Evolutionary conservation across 2,797 vertebrate genomes (phyloP), one percentile per base, ranked within the genome.

Genomic region (Chelmon rostratus): DNA sequence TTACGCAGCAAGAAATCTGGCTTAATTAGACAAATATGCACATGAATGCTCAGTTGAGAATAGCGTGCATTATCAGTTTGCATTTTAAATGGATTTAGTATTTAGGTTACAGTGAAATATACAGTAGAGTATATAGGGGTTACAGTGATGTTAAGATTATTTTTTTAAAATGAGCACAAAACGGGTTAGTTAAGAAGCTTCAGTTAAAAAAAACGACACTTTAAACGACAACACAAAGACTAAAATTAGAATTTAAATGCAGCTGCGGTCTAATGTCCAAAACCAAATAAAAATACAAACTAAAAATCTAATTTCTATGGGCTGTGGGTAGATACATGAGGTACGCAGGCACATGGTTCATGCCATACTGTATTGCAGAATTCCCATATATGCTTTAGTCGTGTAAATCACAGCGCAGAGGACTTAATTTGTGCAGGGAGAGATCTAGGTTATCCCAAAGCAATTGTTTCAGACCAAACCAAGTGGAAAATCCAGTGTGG

Each of bases 401-500:
- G 52, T 85, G 69, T 84, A 87, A 85, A 84, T 87, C 85, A 65
- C 75, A 69, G 76, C n/a, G 76, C 73, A 62, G 64, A 78, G 78
- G 87, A 87, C 80, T 90, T 90, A 63, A 89, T 89, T 84, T 91
- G 91, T 83, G 82, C 76, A 57, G 70, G 38, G 70, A 76, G 86
- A 86, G 81, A 93, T 92, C 85, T 86, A 91, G 91, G 90, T 93
- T 93, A 92, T 93, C 90, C 91, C 88, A 92, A 89, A 93, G 93
- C 92, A 93, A 94, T 95, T 93, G 93, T 94, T 93, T 92, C 78
- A 79, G 84, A 89, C 83, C 86, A 76, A 89, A 92, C 92, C 90
- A 89, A 94, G 91, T 91, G 90, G 89, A 93, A 94, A 93, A 93
- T 93, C 91, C 90, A 78, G 75, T 69, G 76, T 88, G 93, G 86